These are phyloP conservation scores for Hybos culiciformis DNA, from an alignment of 2,888 invertebrate genomes.

Conservation along the genomic window DNA sequence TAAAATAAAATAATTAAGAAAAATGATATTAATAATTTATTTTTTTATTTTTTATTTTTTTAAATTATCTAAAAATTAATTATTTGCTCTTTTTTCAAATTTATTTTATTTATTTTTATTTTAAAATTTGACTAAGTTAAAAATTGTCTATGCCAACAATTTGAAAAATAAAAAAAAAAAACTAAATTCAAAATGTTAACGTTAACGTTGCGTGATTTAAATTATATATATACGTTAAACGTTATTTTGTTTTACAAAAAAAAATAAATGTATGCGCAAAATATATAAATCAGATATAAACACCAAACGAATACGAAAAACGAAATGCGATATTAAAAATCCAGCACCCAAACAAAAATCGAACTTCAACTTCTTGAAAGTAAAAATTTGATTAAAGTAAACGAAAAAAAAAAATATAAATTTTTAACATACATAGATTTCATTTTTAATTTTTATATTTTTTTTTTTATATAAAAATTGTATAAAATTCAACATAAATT, in stretches of 20 bases:
- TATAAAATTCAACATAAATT: neutral
- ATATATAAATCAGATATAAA: too few species aligned
- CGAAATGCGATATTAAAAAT: neutral
- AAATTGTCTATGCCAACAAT: too few species aligned
- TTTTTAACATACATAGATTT: too few species aligned
- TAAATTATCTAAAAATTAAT: neutral
- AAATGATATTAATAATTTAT: conserved; percentile 4
- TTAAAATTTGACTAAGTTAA: neutral
- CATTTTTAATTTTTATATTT: neutral
- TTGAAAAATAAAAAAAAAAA: conserved; percentile 4
- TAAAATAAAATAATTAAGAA: conserved; percentile 10
- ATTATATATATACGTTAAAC: too few species aligned
- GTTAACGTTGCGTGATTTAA: too few species aligned
- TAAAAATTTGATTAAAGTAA: conserved; percentile 10
- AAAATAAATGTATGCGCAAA: too few species aligned
- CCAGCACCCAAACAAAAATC: conserved; percentile 40
- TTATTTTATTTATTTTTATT: neutral
- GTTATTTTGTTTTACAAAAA: too few species aligned
- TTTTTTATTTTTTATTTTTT: neutral
- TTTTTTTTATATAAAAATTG: neutral
- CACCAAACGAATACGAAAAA: too few species aligned
- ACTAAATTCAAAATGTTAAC: conserved; percentile 11
- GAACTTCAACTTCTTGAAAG: conserved; percentile 39
- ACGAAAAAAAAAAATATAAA: too few species aligned
- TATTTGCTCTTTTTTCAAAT: conserved; percentile 1